Conservation (phyloP, 2,888 invertebrate species). For the Lycocerus yunnanus region DNA sequence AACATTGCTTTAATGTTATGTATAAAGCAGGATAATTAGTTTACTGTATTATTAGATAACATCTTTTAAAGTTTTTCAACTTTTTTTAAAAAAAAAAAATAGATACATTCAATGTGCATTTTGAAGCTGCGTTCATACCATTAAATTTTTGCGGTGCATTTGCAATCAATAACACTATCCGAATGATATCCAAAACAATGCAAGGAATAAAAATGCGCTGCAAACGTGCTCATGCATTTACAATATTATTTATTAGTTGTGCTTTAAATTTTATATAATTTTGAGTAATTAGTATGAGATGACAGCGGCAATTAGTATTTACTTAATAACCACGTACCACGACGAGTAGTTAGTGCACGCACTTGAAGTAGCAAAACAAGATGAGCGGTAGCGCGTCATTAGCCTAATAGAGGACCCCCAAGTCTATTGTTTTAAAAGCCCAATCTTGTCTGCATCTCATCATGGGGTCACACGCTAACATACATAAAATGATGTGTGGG, state of each 20-base stretch:
- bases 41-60: neutral
- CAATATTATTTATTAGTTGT: constrained; percentile 12
- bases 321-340: constrained; percentile 20
- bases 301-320: constrained; percentile 29
- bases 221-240: neutral
- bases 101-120: neutral
- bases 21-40: neutral
- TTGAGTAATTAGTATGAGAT: constrained; percentile 20
- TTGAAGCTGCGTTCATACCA: neutral
- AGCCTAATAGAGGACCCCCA: constrained; percentile 37
- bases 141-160: too few relatives aligned
- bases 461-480: constrained; percentile 33
- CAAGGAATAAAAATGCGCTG: neutral
- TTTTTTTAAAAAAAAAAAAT: neutral
- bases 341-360: constrained; percentile 21
- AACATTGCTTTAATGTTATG: neutral
- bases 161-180: too few relatives aligned
- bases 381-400: constrained; percentile 37
- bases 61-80: neutral
- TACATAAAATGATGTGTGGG: constrained; percentile 29
- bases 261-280: constrained; percentile 16
- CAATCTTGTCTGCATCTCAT: constrained; percentile 28
- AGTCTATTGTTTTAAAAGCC: constrained; percentile 34
- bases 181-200: neutral
- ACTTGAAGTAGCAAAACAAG: constrained; percentile 32